Conservation (phyloP, 2,113 vertebrate species). For the Muntiacus muntjak region DNA sequence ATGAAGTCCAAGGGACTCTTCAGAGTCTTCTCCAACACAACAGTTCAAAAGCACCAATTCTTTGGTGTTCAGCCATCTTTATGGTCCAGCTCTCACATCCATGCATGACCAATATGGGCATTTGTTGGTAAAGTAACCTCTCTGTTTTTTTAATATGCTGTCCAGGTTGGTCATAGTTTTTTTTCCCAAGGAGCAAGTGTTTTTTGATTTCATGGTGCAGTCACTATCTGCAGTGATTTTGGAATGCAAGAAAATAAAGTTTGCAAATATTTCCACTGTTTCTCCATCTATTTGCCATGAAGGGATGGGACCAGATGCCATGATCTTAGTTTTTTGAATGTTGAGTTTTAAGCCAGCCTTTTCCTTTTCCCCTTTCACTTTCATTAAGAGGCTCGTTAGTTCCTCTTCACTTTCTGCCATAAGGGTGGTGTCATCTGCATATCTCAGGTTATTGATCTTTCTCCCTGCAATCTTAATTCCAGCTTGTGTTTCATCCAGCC, state of each 20-base stretch:
- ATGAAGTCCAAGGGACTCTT: background rate
- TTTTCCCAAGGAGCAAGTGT: background rate
- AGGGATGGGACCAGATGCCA: background rate
- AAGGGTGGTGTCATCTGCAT: background rate
- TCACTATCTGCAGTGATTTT: background rate
- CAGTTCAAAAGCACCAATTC: background rate
- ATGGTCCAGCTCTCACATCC: background rate
- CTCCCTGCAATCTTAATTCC: background rate
- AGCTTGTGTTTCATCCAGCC: background rate
- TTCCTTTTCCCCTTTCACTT: background rate
- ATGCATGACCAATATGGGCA: accelerated
- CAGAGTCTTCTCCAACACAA: background rate
- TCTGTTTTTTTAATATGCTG: background rate
- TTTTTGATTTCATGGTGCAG: background rate
- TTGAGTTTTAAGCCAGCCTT: background rate
- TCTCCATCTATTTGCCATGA: background rate
- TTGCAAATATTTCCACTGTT: background rate
- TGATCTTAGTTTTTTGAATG: background rate
- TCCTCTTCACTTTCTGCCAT: background rate
- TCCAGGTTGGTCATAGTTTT: background rate
- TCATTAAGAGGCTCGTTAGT: background rate
- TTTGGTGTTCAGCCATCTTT: background rate
- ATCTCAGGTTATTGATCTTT: background rate
- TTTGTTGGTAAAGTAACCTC: background rate
- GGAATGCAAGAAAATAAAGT: background rate